These are phyloP conservation scores for Smutsia temminckii DNA, from an alignment of 2,797 vertebrate species.

Conservation along the genomic window DNA sequence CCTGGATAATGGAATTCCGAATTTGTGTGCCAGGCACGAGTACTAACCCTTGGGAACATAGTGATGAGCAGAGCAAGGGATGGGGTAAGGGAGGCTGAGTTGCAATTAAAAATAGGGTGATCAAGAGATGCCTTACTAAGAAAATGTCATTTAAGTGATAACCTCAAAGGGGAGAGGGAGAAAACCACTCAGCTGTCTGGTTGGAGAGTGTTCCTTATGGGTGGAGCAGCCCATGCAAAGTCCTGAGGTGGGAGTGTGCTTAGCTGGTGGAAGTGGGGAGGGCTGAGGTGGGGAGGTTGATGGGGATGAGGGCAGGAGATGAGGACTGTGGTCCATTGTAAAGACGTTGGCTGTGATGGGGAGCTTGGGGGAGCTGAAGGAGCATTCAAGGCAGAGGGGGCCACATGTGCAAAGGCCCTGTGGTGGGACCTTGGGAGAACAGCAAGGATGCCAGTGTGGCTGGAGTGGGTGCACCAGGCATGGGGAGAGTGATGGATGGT, in stretches of 20 bases:
- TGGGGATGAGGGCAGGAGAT: background rate
- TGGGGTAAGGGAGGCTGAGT: background rate
- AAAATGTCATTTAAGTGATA: background rate
- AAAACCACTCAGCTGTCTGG: background rate
- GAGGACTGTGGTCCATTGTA: background rate
- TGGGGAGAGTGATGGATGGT: too few species aligned
- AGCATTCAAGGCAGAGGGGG: background rate
- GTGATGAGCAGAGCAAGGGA: background rate
- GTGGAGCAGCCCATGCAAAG: background rate
- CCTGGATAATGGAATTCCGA: background rate
- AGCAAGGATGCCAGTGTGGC: background rate
- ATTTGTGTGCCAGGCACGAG: background rate
- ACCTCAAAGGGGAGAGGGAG: background rate
- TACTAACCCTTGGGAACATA: background rate
- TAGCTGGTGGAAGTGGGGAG: background rate
- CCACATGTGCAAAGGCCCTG: background rate
- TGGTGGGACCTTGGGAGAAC: background rate
- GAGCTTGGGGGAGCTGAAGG: background rate
- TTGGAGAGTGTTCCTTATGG: background rate
- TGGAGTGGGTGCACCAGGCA: background rate
- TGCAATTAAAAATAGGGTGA: background rate
- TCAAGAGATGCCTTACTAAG: background rate
- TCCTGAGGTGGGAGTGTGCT: background rate
- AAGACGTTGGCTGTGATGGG: background rate
- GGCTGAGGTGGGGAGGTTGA: background rate